Conservation (phyloP, 2,113 vertebrate genomes). For the Catagonus wagneri region DNA sequence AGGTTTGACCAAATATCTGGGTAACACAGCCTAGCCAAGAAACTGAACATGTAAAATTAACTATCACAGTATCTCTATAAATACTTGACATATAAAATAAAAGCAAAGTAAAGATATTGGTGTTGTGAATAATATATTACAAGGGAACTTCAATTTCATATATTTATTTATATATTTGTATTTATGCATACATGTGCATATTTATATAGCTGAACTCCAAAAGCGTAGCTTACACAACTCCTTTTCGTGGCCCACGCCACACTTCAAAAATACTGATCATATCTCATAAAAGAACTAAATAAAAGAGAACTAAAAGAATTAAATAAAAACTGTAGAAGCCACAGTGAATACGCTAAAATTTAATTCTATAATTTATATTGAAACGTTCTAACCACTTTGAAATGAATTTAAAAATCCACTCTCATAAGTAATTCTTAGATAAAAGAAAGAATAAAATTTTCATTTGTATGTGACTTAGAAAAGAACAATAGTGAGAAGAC, state of each 20-base stretch:
- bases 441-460: constrained; percentile 63
- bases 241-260: not conserved
- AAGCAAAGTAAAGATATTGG: not conserved
- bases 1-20: not conserved
- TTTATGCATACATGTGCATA: not conserved
- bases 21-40: not conserved
- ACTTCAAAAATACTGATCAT: not conserved
- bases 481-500: constrained; percentile 7
- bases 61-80: not conserved
- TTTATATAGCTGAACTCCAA: not conserved
- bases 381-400: constrained; percentile 40
- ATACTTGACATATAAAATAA: not conserved
- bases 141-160: not conserved
- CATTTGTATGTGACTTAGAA: constrained; percentile 47
- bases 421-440: constrained; percentile 54
- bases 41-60: not conserved
- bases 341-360: constrained; percentile 1
- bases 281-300: not conserved
- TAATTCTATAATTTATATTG: constrained; percentile 22
- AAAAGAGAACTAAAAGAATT: not conserved
- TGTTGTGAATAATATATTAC: not conserved
- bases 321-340: not conserved
- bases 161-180: not conserved
- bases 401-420: constrained; percentile 43
- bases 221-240: not conserved